A percentile compares a stretch with the other conserved stretches of the same genome.
Evolutionary conservation across 2,797 vertebrate genomes (phyloP).

Genomic region (Euphonia xanthogaster): DNA sequence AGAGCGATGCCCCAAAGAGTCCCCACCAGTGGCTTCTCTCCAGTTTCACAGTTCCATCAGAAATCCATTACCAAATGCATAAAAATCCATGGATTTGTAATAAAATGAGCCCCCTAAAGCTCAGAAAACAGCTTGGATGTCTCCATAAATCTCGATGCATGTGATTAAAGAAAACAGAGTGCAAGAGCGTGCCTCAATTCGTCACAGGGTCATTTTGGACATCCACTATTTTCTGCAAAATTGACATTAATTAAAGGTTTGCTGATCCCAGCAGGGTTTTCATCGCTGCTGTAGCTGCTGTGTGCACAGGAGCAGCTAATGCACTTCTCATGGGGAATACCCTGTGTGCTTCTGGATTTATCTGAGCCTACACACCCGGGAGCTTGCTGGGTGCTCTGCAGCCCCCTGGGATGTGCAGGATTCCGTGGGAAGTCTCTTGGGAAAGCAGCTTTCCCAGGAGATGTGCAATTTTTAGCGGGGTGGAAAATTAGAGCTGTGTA

Average conservation of each 20-base stretch:
- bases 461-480: background rate
- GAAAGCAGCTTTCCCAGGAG: background rate
- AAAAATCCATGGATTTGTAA: conserved; percentile 59
- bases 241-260: conserved; percentile 45
- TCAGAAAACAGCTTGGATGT: conserved; percentile 50
- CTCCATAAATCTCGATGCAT: conserved; percentile 56
- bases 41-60: conserved; percentile 57
- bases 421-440: background rate
- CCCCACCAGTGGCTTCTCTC: conserved; percentile 5
- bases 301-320: background rate
- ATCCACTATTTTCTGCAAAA: conserved; percentile 38
- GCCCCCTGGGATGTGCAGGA: background rate
- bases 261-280: background rate
- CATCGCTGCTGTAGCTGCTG: background rate
- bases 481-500: background rate
- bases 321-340: background rate
- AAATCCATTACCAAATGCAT: conserved; percentile 62
- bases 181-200: background rate
- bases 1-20: background rate
- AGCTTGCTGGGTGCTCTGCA: background rate
- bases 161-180: conserved; percentile 13
- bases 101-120: conserved; percentile 48
- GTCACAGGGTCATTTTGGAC: conserved; percentile 13
- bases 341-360: background rate
- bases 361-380: background rate